Base-by-base conservation (phyloP, 2,797 vertebrate species). In the Acipenser oxyrinchus region DNA sequence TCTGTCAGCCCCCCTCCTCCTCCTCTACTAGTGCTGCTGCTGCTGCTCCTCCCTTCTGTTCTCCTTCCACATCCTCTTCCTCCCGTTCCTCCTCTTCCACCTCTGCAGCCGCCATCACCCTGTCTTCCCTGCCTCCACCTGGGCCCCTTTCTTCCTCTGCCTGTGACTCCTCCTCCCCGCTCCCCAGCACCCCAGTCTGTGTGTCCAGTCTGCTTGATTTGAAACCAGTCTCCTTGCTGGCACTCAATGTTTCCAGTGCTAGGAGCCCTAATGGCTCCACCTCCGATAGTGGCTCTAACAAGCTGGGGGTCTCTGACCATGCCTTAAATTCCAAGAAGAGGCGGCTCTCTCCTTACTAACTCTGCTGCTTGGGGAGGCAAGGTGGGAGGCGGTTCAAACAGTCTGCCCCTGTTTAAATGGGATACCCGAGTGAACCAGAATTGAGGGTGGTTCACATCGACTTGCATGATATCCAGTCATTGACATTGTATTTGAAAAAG, bases 171-270 rank as follows among this genome's bases (percentile, higher is more conserved):
- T 89, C 94, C 84, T 88, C 93, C 90, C 90, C 89, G 88, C 91
- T 91, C 88, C 90, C 92, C 88, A 89, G 91, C 91, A 92, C 88
- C 82, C 91, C 91, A 85, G 91, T 94, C 89, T 94, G 93, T 93
- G 94, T 96, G 90, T 95, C 95, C 75, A 94, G 92, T 90, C 93
- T 95, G 87, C 93, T 96, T 91, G 93, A 90, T 91, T 93, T 97
- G 89, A 97, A 97, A 94, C 94, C 95, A 81, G 90, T 96, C 90
- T 94, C 95, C 87, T 94, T 96, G 81, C 92, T 96, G 92, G 93
- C 95, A 87, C 94, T 96, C 88, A 95, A 95, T 92, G 94, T 97
- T 85, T 93, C 93, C 87, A 85, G 89, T 74, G 89, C 82, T 78
- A 77, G 79, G 78, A 79, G 78, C 82, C 84, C 81, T 71, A 72